These are phyloP conservation scores for Heterochromis multidens DNA, from an alignment of 2,113 vertebrate species.

Conservation along the genomic window DNA sequence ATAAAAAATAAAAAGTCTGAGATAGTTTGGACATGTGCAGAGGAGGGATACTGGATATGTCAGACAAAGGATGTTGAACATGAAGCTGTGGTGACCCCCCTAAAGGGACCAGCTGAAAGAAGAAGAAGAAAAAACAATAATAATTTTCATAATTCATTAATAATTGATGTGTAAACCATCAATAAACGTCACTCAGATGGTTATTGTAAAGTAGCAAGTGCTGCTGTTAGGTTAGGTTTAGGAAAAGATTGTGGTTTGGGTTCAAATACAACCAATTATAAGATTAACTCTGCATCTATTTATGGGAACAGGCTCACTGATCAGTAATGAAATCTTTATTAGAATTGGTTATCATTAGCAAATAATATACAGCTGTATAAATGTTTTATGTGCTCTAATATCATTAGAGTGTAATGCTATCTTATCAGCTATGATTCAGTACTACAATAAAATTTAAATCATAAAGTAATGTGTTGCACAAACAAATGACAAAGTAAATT, in stretches of 20 bases:
- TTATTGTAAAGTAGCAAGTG: background rate
- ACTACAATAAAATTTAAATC: background rate
- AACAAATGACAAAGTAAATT: background rate
- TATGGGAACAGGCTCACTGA: background rate
- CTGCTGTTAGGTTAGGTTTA: background rate
- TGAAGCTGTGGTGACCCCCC: background rate
- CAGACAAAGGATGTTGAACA: background rate
- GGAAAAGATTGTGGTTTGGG: background rate
- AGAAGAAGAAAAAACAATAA: background rate
- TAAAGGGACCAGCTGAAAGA: background rate
- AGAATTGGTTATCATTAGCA: background rate
- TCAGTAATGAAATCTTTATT: background rate
- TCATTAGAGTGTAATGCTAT: background rate
- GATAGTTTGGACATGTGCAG: background rate
- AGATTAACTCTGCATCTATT: background rate
- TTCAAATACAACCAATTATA: background rate
- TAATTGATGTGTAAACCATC: background rate
- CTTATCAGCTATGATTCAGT: background rate
- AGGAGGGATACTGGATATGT: background rate
- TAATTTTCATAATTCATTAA: background rate
- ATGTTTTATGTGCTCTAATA: background rate
- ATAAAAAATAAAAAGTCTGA: background rate
- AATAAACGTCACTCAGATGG: accelerated
- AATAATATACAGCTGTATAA: background rate
- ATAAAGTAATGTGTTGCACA: background rate